These are phyloP conservation scores for Catamblyrhynchus diadema DNA, from an alignment of 2,797 vertebrate genomes.

Conservation along the genomic window DNA sequence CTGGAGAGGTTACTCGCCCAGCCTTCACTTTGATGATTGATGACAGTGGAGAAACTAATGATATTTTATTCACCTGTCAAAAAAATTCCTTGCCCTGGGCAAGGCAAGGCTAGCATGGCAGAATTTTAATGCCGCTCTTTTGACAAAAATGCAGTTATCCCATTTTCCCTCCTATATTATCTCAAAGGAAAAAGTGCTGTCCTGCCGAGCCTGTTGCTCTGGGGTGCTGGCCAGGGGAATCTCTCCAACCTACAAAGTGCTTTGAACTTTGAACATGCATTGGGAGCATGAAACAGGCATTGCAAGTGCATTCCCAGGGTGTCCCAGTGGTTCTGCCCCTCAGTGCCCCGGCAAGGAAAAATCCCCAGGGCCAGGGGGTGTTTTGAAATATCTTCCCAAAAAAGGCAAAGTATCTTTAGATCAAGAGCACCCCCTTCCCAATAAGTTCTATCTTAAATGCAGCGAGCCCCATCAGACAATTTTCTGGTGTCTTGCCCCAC, in stretches of 20 bases:
- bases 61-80: slow-evolving; percentile 71
- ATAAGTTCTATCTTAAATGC: background rate
- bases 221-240: background rate
- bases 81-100: slow-evolving; percentile 58
- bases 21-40: slow-evolving; percentile 51
- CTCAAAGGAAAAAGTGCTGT: background rate
- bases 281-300: background rate
- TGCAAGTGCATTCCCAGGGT: background rate
- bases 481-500: background rate
- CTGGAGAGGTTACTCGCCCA: slow-evolving; percentile 62
- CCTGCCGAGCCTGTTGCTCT: background rate
- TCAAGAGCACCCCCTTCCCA: background rate
- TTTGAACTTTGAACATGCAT: background rate
- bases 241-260: background rate
- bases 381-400: background rate
- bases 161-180: background rate
- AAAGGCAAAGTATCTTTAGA: background rate
- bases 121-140: background rate
- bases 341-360: background rate
- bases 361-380: background rate
- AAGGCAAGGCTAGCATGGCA: background rate
- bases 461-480: background rate
- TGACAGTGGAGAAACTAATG: slow-evolving; percentile 60
- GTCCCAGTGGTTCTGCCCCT: background rate
- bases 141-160: background rate